Percentiles rank a stretch among this genome's conserved stretches.
These are phyloP conservation scores for Menura novaehollandiae DNA, from an alignment of 2,113 vertebrate genomes.

Conservation along the genomic window DNA sequence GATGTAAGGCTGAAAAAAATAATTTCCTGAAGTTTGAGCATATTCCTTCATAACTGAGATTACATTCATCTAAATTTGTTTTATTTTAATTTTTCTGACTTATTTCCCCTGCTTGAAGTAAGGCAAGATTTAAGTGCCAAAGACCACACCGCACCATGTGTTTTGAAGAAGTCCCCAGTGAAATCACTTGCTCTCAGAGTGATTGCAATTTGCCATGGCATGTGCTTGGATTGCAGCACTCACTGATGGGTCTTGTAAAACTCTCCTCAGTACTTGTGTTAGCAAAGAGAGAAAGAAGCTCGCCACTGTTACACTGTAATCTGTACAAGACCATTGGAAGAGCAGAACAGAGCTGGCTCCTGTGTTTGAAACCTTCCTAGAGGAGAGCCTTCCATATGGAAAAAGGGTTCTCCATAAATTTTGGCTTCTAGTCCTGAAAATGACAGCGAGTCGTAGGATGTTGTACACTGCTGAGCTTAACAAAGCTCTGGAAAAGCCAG, in stretches of 20 bases:
- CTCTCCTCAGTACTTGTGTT: neutral
- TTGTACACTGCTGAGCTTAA: neutral
- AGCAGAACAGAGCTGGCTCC: neutral
- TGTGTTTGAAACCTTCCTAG: neutral
- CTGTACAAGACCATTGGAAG: neutral
- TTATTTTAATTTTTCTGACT: constrained; percentile 19
- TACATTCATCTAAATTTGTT: constrained; percentile 32
- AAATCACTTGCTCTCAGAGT: neutral
- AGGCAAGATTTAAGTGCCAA: neutral
- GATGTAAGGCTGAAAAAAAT: neutral
- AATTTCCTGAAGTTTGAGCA: neutral
- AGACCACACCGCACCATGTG: neutral
- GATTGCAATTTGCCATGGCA: neutral
- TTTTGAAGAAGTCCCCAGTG: neutral
- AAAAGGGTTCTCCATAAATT: neutral
- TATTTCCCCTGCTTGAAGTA: neutral
- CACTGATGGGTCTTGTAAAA: neutral
- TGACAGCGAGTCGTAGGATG: fast-evolving
- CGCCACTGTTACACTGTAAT: neutral
- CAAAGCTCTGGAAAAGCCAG: neutral
- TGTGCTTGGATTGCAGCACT: neutral
- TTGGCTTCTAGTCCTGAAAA: neutral
- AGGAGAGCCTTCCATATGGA: neutral
- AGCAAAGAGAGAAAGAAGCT: neutral
- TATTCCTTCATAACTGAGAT: constrained; percentile 25